These are phyloP conservation scores for Tetrapedia diversipes DNA, from an alignment of 2,888 invertebrate genomes.

Conservation along the genomic window DNA sequence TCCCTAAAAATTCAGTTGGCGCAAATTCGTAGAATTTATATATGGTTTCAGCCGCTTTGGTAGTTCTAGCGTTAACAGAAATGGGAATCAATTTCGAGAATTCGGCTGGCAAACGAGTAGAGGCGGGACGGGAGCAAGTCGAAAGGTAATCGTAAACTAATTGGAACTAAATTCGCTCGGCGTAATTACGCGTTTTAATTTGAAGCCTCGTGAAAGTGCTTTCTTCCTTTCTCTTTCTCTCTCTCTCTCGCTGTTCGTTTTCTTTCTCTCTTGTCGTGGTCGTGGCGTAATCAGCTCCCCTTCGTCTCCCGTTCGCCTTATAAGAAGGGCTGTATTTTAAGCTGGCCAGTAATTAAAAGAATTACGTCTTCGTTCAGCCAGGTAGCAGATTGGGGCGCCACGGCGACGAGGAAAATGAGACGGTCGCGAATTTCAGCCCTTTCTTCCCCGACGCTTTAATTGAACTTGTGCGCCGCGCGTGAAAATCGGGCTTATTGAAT, in stretches of 20 bases:
- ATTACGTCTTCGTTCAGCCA: conserved; percentile 73
- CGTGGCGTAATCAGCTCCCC: conserved; percentile 31
- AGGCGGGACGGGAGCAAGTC: conserved; percentile 40
- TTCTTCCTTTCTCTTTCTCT: conserved; percentile 23
- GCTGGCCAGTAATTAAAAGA: conserved; percentile 77
- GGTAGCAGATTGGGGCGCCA: conserved; percentile 17
- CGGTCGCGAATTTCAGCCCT: conserved; percentile 25
- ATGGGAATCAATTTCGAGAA: conserved; percentile 63
- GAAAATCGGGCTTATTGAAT: conserved; percentile 24
- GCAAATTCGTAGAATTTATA: too few species aligned
- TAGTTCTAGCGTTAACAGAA: too few species aligned
- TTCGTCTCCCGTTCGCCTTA: conserved; percentile 59
- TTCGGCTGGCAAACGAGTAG: conserved; percentile 41
- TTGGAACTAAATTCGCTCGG: conserved; percentile 75
- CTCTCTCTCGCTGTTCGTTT: too few species aligned
- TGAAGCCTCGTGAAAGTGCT: conserved; percentile 68
- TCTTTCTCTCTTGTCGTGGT: conserved; percentile 3
- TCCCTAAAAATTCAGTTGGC: too few species aligned
- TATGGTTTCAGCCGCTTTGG: too few species aligned
- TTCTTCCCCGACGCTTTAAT: conserved; percentile 34
- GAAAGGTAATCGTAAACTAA: conserved; percentile 76
- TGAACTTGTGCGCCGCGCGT: neutral
- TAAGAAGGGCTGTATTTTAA: conserved; percentile 67
- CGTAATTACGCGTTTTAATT: conserved; percentile 78
- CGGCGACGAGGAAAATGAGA: conserved; percentile 14